These are phyloP conservation scores for Halcyon smyrnensis DNA, from an alignment of 2,797 vertebrate species.

Conservation along the genomic window DNA sequence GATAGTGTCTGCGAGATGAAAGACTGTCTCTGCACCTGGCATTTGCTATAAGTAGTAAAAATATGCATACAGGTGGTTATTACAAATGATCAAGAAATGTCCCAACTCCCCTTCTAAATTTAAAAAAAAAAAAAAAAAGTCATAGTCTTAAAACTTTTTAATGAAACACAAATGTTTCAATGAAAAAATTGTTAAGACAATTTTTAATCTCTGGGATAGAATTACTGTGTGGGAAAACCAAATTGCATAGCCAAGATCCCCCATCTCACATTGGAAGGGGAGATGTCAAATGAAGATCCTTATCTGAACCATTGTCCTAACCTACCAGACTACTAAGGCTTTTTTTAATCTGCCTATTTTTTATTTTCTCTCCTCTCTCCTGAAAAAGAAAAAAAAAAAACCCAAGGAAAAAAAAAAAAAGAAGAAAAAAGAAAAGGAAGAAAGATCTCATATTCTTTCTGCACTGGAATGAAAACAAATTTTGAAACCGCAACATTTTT, in stretches of 20 bases:
- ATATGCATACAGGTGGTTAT: background rate
- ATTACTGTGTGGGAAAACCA: background rate
- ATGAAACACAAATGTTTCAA: background rate
- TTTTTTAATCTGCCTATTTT: background rate
- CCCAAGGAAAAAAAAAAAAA: background rate
- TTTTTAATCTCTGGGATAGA: background rate
- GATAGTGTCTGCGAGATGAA: background rate
- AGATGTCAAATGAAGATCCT: background rate
- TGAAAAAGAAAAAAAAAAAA: background rate
- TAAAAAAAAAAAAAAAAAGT: background rate
- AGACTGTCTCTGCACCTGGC: background rate
- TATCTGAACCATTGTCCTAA: background rate
- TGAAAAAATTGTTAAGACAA: background rate
- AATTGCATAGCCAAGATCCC: background rate
- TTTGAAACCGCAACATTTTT: conserved; percentile 59
- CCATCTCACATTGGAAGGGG: background rate
- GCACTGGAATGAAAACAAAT: conserved; percentile 64
- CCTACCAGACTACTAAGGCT: background rate
- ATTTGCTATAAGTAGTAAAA: background rate
- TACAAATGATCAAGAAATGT: background rate
- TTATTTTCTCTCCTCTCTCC: background rate
- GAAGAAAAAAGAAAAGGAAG: background rate
- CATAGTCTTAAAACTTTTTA: background rate
- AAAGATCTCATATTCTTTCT: conserved; percentile 51
- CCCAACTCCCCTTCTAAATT: background rate